Base-by-base conservation (phyloP, 2,888 invertebrate genomes). In the Apamea epomidion region DNA sequence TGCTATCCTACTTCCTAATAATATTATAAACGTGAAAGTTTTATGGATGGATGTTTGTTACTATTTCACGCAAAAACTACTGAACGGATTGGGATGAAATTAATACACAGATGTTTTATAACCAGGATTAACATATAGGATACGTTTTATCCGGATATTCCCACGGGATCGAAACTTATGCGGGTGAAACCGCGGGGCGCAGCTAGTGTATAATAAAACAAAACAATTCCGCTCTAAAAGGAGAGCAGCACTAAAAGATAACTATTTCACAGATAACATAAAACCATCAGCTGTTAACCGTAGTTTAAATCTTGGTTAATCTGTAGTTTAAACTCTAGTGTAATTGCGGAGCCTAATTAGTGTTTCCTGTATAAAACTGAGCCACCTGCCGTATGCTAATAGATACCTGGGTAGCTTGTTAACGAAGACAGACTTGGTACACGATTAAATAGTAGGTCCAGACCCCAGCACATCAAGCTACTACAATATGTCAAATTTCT, bases 341-440 rank as follows among this genome's bases (percentile, higher is more conserved):
- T 82, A 84, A 88, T 87, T 82, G 87, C 73, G 21, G 70, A 67
- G 37, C 29, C 37, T 88, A 80, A 86, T 88, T 84, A 88, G 82
- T 79, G 79, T 79, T 84, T 88, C 88, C 87, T 86, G 79, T 65
- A 45, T 76, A 69, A 75, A 74, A 79, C 58, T 29, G 84, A 80
- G n/a, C 65, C 88, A 86, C 87, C 88, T 88, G 87, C 72, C 58
- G 76, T 79, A 78, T 88, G 77, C 67, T 86, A 87, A 87, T 82
- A 64, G 64, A 18, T 60, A 74, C 73, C 79, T 70, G 74, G 70
- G 18, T 12, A 29, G 64, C 74, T 82, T 82, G 75, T 79, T 81
- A 86, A 71, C 72, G 76, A 64, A 71, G 70, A 70, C 58, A n/a
- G 64, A n/a, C 51, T 48, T n/a, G 37, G 16, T 75, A 32, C 21